These are phyloP conservation scores for Lordiphosa mommai DNA, from an alignment of 1,140 invertebrate genomes.

Conservation along the genomic window DNA sequence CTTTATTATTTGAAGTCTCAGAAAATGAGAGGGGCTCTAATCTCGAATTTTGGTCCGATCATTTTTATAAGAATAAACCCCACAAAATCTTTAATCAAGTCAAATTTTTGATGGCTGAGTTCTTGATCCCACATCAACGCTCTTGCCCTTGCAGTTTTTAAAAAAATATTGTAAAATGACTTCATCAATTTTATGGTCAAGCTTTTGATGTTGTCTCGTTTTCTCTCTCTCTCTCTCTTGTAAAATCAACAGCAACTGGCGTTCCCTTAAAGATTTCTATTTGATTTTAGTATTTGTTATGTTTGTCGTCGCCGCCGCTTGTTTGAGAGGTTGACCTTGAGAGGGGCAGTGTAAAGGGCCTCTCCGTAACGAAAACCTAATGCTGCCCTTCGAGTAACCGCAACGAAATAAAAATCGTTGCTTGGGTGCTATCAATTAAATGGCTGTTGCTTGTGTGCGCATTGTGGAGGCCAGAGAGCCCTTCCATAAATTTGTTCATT, in stretches of 20 bases:
- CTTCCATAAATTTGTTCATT: constrained; percentile 62
- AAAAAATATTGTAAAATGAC: constrained; percentile 32
- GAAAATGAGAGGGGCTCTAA: too few relatives aligned
- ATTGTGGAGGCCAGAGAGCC: constrained; percentile 39
- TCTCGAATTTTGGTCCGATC: too few relatives aligned
- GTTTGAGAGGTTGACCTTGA: constrained; percentile 4
- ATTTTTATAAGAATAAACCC: too few relatives aligned
- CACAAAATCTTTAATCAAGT: not conserved
- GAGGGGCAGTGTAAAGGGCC: constrained; percentile 3
- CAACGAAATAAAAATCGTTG: constrained; percentile 14
- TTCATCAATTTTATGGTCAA: constrained; percentile 30
- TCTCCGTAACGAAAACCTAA: constrained; percentile 5
- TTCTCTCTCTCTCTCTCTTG: not conserved
- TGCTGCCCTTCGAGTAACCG: constrained; percentile 30
- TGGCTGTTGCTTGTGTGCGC: constrained; percentile 5
- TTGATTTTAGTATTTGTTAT: not conserved
- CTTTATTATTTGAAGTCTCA: too few relatives aligned
- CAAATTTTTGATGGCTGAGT: not conserved
- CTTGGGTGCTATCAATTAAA: constrained; percentile 27
- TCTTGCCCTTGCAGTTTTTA: constrained; percentile 22
- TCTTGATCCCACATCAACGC: not conserved
- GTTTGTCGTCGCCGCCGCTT: not conserved
- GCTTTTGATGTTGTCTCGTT: too few relatives aligned
- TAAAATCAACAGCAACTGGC: constrained; percentile 34
- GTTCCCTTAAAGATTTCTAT: constrained; percentile 11